Evolutionary conservation across 2,888 invertebrate genomes (phyloP).

Genomic region (Sarcophaga caerulescens): DNA sequence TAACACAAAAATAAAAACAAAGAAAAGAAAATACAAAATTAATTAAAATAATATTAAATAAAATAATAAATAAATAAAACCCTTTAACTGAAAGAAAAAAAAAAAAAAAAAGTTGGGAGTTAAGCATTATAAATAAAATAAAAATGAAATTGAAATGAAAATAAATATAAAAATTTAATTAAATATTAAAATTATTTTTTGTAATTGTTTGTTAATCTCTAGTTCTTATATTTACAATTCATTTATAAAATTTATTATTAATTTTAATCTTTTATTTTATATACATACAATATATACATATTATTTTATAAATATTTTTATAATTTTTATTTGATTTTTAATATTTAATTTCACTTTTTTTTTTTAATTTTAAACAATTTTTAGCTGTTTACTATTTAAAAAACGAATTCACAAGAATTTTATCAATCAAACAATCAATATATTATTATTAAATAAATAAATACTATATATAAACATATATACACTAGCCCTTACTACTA

Average conservation of each 20-base stretch:
- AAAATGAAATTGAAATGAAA: neutral
- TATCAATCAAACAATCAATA: constrained; percentile 58
- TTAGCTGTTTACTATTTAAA: constrained; percentile 30
- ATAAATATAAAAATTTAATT: constrained; percentile 39
- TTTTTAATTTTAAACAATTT: neutral
- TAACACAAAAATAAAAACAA: constrained; percentile 38
- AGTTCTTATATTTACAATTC: constrained; percentile 39
- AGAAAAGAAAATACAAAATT: constrained; percentile 35
- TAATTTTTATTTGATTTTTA: neutral
- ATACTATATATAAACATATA: constrained; percentile 15
- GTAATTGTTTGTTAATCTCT: constrained; percentile 55
- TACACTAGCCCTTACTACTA: neutral
- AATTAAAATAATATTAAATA: constrained; percentile 12
- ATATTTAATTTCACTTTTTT: neutral
- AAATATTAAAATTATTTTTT: constrained; percentile 44
- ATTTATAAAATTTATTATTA: constrained; percentile 33
- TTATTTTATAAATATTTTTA: constrained; percentile 26
- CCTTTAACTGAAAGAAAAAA: constrained; percentile 34
- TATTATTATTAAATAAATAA: constrained; percentile 31
- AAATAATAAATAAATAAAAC: constrained; percentile 12
- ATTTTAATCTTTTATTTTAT: constrained; percentile 38
- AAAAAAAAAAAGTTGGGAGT: constrained; percentile 54
- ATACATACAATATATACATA: constrained; percentile 2
- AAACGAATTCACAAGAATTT: constrained; percentile 25
- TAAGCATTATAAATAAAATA: constrained; percentile 5